Evolutionary conservation across 2,113 vertebrate species (phyloP).

Genomic region (Hemibagrus wyckioides): DNA sequence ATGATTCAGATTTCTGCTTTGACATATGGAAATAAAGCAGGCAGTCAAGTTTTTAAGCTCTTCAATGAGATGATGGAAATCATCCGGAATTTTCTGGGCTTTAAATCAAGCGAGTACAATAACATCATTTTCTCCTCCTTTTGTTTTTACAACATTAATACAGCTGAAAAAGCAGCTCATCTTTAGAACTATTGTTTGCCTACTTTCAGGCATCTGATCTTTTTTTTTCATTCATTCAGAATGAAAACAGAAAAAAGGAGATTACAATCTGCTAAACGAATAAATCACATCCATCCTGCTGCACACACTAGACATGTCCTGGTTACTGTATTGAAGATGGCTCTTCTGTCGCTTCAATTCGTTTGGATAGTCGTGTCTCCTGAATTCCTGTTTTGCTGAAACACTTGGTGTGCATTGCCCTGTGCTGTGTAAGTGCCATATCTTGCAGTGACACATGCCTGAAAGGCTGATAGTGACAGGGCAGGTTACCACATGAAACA

Average conservation of each 20-base stretch:
- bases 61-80: not conserved
- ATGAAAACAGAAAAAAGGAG: not conserved
- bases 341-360: not conserved
- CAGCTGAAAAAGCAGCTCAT: not conserved
- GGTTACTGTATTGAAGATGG: not conserved
- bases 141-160: not conserved
- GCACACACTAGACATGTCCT: not conserved
- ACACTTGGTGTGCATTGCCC: not conserved
- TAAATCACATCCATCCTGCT: not conserved
- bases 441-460: slow-evolving; percentile 9
- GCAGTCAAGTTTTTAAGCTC: not conserved
- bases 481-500: not conserved
- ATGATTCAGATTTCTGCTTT: not conserved
- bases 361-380: not conserved
- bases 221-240: not conserved
- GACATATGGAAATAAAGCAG: not conserved
- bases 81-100: not conserved
- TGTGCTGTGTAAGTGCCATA: not conserved
- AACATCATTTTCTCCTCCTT: not conserved
- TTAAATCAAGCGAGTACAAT: not conserved
- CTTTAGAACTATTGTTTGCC: not conserved
- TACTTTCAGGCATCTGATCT: not conserved
- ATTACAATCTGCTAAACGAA: not conserved
- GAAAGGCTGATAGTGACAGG: slow-evolving; percentile 3
- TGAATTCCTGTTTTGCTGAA: slow-evolving; percentile 6